These are phyloP conservation scores for Mimas tiliae DNA, from an alignment of 2,888 invertebrate genomes.

Conservation along the genomic window DNA sequence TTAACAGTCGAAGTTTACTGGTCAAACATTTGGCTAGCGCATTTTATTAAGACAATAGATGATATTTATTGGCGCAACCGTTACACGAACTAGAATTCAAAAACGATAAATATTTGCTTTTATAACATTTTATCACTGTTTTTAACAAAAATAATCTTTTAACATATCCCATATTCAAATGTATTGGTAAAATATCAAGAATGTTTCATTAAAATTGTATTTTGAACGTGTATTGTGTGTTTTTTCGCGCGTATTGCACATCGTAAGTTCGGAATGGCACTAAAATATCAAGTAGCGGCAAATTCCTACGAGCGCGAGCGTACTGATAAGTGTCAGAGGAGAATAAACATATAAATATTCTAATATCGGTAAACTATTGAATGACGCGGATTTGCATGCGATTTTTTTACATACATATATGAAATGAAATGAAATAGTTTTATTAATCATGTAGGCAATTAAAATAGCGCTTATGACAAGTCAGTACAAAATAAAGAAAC, in stretches of 20 bases:
- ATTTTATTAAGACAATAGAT: not conserved
- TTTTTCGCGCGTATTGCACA: not conserved
- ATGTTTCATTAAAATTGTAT: not conserved
- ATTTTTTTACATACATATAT: not conserved
- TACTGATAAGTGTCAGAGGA: constrained; percentile 31
- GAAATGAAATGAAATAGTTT: too few species aligned
- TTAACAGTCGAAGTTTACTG: not conserved
- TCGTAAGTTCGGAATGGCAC: constrained; percentile 30
- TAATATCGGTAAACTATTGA: constrained; percentile 13
- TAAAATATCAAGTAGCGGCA: constrained; percentile 37
- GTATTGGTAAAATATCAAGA: not conserved
- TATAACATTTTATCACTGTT: not conserved
- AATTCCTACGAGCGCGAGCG: constrained; percentile 43
- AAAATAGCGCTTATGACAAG: too few species aligned
- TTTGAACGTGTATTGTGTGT: not conserved
- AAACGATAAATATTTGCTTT: not conserved
- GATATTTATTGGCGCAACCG: constrained; percentile 4
- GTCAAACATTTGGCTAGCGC: too few species aligned
- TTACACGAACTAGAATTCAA: not conserved
- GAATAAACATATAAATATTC: constrained; percentile 20
- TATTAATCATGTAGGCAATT: too few species aligned
- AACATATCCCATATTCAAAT: not conserved
- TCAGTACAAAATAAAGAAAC: too few species aligned
- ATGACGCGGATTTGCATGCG: not conserved
- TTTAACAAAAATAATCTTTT: not conserved